Conservation (phyloP, 2,797 vertebrate genomes). For the Rhinatrema bivittatum region DNA sequence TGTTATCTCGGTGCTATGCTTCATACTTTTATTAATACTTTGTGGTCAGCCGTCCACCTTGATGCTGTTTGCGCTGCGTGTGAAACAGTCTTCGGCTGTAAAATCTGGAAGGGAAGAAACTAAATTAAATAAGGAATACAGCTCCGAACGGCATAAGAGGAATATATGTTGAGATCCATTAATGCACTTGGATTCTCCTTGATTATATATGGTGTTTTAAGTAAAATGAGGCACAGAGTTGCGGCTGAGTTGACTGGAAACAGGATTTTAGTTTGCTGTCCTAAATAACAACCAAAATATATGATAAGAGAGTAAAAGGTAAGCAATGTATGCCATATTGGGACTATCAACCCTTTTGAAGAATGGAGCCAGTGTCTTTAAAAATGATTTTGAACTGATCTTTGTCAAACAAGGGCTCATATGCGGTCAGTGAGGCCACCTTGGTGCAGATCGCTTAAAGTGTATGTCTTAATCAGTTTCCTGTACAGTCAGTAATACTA, state of each 20-base stretch:
- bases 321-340: constrained; percentile 58
- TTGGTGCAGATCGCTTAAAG: constrained; percentile 69
- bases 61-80: constrained; percentile 57
- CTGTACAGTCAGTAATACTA: constrained; percentile 58
- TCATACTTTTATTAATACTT: too few relatives aligned
- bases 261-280: constrained; percentile 65
- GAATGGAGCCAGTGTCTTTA: constrained; percentile 55
- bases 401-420: constrained; percentile 70
- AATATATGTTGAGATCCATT: constrained; percentile 59
- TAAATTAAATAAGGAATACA: constrained; percentile 38
- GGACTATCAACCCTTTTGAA: constrained; percentile 38
- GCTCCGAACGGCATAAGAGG: constrained; percentile 57
- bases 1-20: constrained; percentile 47
- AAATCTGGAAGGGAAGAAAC: constrained; percentile 45
- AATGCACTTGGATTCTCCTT: constrained; percentile 60
- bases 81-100: constrained; percentile 57
- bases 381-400: constrained; percentile 65
- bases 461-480: constrained; percentile 75
- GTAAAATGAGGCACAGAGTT: constrained; percentile 67
- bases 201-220: constrained; percentile 62
- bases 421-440: constrained; percentile 69
- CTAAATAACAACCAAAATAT: constrained; percentile 67
- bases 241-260: constrained; percentile 58
- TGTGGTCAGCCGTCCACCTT: too few relatives aligned
- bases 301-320: constrained; percentile 72